Percentiles rank a stretch among this genome's conserved stretches.
phyloP scores from a whole-genome alignment of 1,140 invertebrate genomes.

The Drosophila serrata region DNA sequence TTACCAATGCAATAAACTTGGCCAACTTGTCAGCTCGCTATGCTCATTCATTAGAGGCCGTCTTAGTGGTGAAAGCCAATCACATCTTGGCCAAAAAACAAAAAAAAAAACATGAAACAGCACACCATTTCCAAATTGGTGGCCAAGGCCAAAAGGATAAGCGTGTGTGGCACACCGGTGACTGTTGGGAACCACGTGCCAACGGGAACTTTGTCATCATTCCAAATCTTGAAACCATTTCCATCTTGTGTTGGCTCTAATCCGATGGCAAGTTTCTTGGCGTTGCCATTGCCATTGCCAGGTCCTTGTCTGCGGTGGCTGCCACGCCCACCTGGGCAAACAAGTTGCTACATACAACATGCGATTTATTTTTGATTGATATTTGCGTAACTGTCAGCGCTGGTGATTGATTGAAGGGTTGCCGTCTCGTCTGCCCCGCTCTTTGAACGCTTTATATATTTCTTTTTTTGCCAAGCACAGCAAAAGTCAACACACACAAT shows the following conservation, averaged over 20 bases:
- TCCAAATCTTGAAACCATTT: neutral
- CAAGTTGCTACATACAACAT: slow-evolving; percentile 75
- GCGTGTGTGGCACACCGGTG: slow-evolving; percentile 9
- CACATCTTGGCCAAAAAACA: slow-evolving; percentile 5
- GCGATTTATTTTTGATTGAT: slow-evolving; percentile 81
- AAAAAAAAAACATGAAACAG: neutral
- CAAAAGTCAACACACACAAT: slow-evolving; percentile 62
- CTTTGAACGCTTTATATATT: neutral
- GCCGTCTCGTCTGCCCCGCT: slow-evolving; percentile 28
- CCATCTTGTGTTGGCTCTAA: slow-evolving; percentile 38
- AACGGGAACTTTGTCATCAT: slow-evolving; percentile 21
- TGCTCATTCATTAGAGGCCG: slow-evolving; percentile 1
- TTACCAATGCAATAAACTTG: slow-evolving; percentile 2
- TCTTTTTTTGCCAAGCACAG: slow-evolving; percentile 38
- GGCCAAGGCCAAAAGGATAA: slow-evolving; percentile 34
- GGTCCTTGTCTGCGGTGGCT: slow-evolving; percentile 31
- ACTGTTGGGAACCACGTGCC: slow-evolving; percentile 31
- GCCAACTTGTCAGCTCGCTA: slow-evolving; percentile 2
- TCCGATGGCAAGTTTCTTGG: slow-evolving; percentile 25
- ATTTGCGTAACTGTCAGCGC: slow-evolving; percentile 80
- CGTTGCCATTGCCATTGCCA: neutral
- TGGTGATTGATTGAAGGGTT: slow-evolving; percentile 79
- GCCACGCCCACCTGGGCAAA: slow-evolving; percentile 65
- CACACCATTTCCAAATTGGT: neutral
- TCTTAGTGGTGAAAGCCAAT: slow-evolving; percentile 18